Conservation (phyloP, 2,113 vertebrate genomes). For the Campylomormyrus tamandua region DNA sequence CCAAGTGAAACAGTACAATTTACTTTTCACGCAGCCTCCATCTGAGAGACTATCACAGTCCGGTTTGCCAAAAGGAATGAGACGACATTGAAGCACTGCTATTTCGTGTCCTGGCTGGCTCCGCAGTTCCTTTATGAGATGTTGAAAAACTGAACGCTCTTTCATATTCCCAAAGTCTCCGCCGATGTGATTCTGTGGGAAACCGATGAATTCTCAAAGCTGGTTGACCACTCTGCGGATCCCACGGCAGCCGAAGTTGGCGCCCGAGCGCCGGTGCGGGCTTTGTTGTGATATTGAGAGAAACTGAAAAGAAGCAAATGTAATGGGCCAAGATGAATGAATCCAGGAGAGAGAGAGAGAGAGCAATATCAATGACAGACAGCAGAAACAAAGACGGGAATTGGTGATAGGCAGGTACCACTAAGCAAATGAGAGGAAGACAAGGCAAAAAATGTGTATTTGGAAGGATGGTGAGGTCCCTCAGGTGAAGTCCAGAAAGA, state of each 20-base stretch:
- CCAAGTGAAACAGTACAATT: conserved; percentile 13
- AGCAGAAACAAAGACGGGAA: not conserved
- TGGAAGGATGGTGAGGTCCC: not conserved
- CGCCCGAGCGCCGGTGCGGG: not conserved
- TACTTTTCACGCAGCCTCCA: conserved; percentile 18
- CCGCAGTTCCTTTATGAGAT: conserved; percentile 9
- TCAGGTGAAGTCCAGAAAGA: not conserved
- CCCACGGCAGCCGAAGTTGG: not conserved
- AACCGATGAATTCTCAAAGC: not conserved
- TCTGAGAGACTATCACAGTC: conserved; percentile 29
- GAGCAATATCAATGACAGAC: not conserved
- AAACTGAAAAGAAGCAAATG: not conserved
- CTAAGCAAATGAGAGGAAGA: not conserved
- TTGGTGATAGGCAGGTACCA: not conserved
- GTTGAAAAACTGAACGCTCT: not conserved
- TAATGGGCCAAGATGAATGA: not conserved
- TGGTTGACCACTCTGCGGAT: not conserved
- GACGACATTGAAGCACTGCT: conserved; percentile 34
- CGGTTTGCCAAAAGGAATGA: conserved; percentile 24
- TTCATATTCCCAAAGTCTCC: not conserved
- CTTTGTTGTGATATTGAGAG: not conserved
- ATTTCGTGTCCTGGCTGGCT: conserved; percentile 20
- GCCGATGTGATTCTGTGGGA: not conserved
- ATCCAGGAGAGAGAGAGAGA: not conserved
- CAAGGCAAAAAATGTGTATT: not conserved